Conservation (phyloP, 1,140 invertebrate species). For the Aleiodes sp. region DNA sequence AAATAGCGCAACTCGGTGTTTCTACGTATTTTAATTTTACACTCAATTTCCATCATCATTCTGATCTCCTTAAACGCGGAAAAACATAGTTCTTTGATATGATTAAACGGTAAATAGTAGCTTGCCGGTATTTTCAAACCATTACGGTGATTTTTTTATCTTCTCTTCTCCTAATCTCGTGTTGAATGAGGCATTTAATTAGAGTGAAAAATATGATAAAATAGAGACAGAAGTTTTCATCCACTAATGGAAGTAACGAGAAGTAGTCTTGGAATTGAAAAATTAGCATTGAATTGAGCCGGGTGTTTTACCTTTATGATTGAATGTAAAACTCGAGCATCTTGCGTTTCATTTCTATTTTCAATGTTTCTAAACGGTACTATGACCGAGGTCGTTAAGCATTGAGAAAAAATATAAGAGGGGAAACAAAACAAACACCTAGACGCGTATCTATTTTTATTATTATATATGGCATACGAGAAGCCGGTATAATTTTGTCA, state of each 20-base stretch:
- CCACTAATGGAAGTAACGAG: too few species aligned
- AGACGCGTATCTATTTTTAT: not conserved
- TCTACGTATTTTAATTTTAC: too few species aligned
- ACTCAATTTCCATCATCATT: not conserved
- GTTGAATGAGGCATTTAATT: constrained; percentile 1
- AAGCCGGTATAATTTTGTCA: not conserved
- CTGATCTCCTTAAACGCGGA: not conserved
- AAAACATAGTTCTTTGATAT: constrained; percentile 12
- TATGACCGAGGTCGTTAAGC: constrained; percentile 28
- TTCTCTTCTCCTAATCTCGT: not conserved
- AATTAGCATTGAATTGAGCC: constrained; percentile 30
- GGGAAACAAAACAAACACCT: not conserved
- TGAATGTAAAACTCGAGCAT: not conserved
- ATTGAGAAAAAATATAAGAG: not conserved
- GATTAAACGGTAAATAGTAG: constrained; percentile 12
- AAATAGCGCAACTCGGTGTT: too few species aligned
- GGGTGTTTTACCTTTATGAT: not conserved
- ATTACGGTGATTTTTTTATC: not conserved
- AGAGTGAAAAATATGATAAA: not conserved
- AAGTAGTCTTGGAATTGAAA: not conserved
- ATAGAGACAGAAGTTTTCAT: not conserved
- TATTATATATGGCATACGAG: too few species aligned
- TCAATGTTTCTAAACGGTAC: constrained; percentile 37
- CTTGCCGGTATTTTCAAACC: constrained; percentile 1
- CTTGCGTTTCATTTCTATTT: not conserved